Base-by-base conservation (phyloP, 1,140 invertebrate genomes). In the Papilio machaon region DNA sequence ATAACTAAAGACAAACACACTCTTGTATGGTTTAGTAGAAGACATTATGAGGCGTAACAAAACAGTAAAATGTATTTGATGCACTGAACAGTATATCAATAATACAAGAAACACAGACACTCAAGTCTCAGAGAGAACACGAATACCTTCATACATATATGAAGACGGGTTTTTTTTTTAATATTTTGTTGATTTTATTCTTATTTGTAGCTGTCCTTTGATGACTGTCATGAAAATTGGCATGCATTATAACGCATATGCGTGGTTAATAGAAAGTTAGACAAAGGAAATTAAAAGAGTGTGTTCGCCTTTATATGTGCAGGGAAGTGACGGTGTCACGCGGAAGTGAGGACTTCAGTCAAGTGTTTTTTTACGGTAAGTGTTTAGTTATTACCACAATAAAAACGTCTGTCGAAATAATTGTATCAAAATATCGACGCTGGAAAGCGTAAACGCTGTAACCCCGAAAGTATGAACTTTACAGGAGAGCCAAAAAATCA, bases 1-100 rank as follows among this genome's bases (percentile, higher is more conserved):
- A 92, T 91, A 89, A 92, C 90, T 87, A 93, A 92, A 92, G 94
- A 94, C 94, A 94, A 94, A 94, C 94, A 95, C 94, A 95, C 94
- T 95, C 92, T 90, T 86, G 85, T 86, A 88, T 86, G 86, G 85
- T 89, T 82, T 87, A 86, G 82, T 86, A 82, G 84, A 85, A 84
- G 87, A 90, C 88, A 88, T 86, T 84, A 80, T 82, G 87, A 82
- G 81, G 82, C 84, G 82, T 49, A 86, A 88, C 82, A 80, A 85
- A 85, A 88, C 86, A 87, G 80, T 85, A 84, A 85, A 86, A 88
- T 86, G 87, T 79, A 58, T 79, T n/a, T n/a, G n/a, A 64, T 79
- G 77, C 77, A 79, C 77, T 23, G 77, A 79, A 60, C 58, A 75
- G 47, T 19, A 54, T 52, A 23, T 46, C 60, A 79, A 23, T 43